Base-by-base conservation (phyloP, 2,113 vertebrate genomes). In the Sylvia atricapilla region DNA sequence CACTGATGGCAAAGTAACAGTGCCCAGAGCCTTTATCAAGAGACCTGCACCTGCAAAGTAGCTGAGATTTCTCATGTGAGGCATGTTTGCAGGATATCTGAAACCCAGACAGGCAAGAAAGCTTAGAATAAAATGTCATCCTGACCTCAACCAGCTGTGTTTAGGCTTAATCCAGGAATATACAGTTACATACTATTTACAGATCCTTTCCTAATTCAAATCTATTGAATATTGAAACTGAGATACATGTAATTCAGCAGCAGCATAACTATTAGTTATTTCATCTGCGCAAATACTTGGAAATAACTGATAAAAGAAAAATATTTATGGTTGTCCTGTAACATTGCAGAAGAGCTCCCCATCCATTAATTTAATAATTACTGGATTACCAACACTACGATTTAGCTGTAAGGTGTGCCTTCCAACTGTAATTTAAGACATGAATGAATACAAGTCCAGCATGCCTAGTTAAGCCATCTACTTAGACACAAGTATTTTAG, bases 91-190 rank as follows among this genome's bases (percentile, higher is more conserved):
- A 67, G 41, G 77, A 47, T 47, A 93, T 47, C 2, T 74, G 64
- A 92, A 88, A 89, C 28, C 9, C 76, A 39, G n/a, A 58, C 43
- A 93, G 41, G 86, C 41, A 70, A 62, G 47, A 78, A 89, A 94
- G 47, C 79, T 95, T 60, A 49, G 64, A 91, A 86, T 55, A 86
- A 78, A 89, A 76, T 52, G 82, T 90, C 88, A 73, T 77, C 64
- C 87, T 89, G 90, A 95, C 93, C 78, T 87, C 67, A 64, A 8
- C 7, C 69, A 89, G 31, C 64, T 90, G 76, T 64, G 79, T 70
- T 89, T 76, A 73, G 67, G 37, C 75, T 91, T 76, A 66, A 12
- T 62, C 4, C 44, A 39, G 31, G 31, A 88, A 89, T 77, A 94
- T 30, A 91, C 16, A 66, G 39, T 83, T 89, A 70, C 67, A 50